Evolutionary conservation across 2,797 vertebrate species (phyloP).

Genomic region (Anas bernieri): DNA sequence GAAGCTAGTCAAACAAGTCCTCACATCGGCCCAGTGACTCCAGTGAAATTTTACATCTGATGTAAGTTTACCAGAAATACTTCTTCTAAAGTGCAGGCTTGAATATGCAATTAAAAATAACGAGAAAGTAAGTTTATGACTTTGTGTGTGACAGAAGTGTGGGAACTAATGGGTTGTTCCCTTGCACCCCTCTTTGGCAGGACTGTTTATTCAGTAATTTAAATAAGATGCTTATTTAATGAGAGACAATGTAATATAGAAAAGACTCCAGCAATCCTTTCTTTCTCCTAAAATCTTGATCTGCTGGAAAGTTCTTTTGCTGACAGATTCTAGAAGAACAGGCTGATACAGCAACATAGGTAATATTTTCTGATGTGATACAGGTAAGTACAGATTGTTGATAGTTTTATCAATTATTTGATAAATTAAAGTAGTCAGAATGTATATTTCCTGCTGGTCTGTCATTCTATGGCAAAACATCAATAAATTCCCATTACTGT

Average conservation of each 20-base stretch:
- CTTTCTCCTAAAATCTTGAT: conserved; percentile 4
- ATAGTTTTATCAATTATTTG: neutral
- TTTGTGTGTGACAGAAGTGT: conserved; percentile 47
- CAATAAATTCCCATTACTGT: neutral
- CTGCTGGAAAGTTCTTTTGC: conserved; percentile 50
- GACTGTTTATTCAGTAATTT: conserved; percentile 63
- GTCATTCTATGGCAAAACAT: neutral
- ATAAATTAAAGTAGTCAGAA: neutral
- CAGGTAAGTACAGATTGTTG: neutral
- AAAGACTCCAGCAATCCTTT: conserved; percentile 19
- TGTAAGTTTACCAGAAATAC: conserved; percentile 13
- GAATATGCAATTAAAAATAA: conserved; percentile 71
- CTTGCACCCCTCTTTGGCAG: conserved; percentile 37
- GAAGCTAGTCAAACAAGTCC: neutral
- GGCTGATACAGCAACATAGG: conserved; percentile 54
- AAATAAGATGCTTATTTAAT: conserved; percentile 67
- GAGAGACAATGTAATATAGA: conserved; percentile 12
- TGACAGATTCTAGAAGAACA: conserved; percentile 39
- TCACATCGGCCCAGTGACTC: neutral
- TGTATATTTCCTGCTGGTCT: neutral
- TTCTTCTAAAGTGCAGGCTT: conserved; percentile 48
- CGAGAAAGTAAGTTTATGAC: conserved; percentile 31
- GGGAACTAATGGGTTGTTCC: conserved; percentile 15
- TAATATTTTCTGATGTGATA: conserved; percentile 56
- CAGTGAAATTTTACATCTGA: neutral